phyloP scores from a whole-genome alignment of 2,888 invertebrate genomes.

The Latrodectus elegans region DNA sequence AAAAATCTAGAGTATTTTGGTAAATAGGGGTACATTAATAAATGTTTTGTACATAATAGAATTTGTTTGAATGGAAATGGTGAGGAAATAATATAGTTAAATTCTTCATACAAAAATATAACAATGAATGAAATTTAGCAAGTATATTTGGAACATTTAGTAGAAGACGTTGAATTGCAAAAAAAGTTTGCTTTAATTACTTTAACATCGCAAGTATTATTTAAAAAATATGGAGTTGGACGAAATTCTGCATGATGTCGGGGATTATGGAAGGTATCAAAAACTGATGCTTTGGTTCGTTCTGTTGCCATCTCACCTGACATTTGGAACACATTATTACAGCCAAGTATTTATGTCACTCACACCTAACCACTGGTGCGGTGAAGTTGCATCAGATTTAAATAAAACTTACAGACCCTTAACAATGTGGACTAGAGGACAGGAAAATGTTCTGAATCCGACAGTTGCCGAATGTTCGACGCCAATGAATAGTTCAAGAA shows the following conservation, averaged over 20 bases:
- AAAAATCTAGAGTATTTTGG: too few species aligned
- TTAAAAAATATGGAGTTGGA: constrained; percentile 77
- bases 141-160: too few species aligned
- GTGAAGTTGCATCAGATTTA: not conserved
- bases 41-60: too few species aligned
- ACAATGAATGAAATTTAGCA: not conserved
- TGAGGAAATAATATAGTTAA: not conserved
- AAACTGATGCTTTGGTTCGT: constrained; percentile 74
- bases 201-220: not conserved
- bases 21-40: too few species aligned
- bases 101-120: not conserved
- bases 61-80: not conserved
- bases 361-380: constrained; percentile 81
- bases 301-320: constrained; percentile 80
- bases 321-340: constrained; percentile 89
- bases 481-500: not conserved
- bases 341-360: constrained; percentile 78
- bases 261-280: constrained; percentile 79
- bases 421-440: constrained; percentile 58
- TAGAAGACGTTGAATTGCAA: not conserved
- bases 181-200: not conserved
- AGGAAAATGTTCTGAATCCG: constrained; percentile 8
- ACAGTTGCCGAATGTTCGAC: constrained; percentile 39
- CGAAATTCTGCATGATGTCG: constrained; percentile 77
- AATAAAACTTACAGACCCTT: constrained; percentile 54